Base-by-base conservation (phyloP, 1,140 invertebrate species). In the Zaprionus camerounensis region DNA sequence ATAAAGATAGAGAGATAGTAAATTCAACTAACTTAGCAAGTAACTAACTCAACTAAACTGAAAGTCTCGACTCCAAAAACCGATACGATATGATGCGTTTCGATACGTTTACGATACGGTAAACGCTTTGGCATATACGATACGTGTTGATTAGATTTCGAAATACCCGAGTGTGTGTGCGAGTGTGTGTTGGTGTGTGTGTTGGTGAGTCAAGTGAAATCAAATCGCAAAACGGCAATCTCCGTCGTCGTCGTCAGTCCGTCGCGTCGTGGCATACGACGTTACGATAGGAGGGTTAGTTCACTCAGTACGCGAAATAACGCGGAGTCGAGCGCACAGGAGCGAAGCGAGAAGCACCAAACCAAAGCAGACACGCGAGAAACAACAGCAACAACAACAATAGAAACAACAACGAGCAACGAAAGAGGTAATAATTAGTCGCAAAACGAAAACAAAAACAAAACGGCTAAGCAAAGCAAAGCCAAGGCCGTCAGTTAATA, bases 91-190 rank as follows among this genome's bases (percentile, higher is more conserved):
- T 59, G 76, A 83, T 51, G 20, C 20, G 20, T 80, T 58, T 38
- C 71, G 56, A 73, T 51, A 41, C 63, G 64, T 61, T 61, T 61
- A 68, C 64, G 64, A 68, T 56, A 68, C 78, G 82, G 46, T 51
- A 51, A 22, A 51, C 20, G 46, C 46, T 22, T 49, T 20, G 46
- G 46, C 20, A 51, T 72, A 44, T 84, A 78, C 81, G 85, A 88
- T 81, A 88, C 65, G 81, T 85, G 78, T 81, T 85, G 85, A 88
- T 88, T 88, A 90, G 85, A 88, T 88, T 88, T 90, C 85, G n/a
- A 90, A 63, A 77, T 41, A 61, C n/a, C 53, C 63, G 31, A 11
- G 26, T 7, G 15, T 76, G 70, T 64, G 28, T 34, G 36, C 12
- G 63, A 64, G 51, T 65, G 26, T 74, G 58, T 17, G 34, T 51